Conservation (phyloP, 2,888 invertebrate species). For the Synanthedon vespiformis region DNA sequence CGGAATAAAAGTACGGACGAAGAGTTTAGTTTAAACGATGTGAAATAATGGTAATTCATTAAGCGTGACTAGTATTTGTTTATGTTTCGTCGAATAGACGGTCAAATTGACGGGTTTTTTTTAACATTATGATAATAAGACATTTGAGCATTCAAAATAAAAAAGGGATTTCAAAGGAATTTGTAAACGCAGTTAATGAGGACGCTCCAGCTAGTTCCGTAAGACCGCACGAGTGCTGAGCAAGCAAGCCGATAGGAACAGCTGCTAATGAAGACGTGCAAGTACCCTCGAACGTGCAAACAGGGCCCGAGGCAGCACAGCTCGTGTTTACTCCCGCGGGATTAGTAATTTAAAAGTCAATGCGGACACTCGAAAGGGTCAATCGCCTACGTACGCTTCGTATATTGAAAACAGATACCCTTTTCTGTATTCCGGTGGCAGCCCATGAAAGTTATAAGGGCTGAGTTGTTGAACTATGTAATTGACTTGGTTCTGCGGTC, state of each 20-base stretch:
- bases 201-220: not conserved
- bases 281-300: conserved; percentile 64
- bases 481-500: conserved; percentile 69
- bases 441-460: conserved; percentile 69
- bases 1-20: conserved; percentile 48
- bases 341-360: conserved; percentile 72
- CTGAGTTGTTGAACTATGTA: conserved; percentile 71
- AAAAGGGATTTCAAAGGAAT: not conserved
- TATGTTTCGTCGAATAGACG: conserved; percentile 41
- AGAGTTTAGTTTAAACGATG: conserved; percentile 27
- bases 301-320: conserved; percentile 49
- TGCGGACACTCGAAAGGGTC: conserved; percentile 69
- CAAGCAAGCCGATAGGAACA: conserved; percentile 33
- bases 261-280: conserved; percentile 63
- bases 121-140: conserved; percentile 11
- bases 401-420: conserved; percentile 70
- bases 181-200: conserved; percentile 3
- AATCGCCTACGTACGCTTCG: conserved; percentile 57
- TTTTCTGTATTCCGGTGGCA: conserved; percentile 68
- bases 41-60: conserved; percentile 53
- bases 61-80: conserved; percentile 18
- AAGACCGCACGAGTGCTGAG: conserved; percentile 42
- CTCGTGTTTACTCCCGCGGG: conserved; percentile 63
- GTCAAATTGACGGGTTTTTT: conserved; percentile 38
- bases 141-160: not conserved